Percentiles rank a stretch among this genome's conserved stretches.
Evolutionary conservation across 2,113 vertebrate genomes (phyloP).

Genomic region (Pholis gunnellus): DNA sequence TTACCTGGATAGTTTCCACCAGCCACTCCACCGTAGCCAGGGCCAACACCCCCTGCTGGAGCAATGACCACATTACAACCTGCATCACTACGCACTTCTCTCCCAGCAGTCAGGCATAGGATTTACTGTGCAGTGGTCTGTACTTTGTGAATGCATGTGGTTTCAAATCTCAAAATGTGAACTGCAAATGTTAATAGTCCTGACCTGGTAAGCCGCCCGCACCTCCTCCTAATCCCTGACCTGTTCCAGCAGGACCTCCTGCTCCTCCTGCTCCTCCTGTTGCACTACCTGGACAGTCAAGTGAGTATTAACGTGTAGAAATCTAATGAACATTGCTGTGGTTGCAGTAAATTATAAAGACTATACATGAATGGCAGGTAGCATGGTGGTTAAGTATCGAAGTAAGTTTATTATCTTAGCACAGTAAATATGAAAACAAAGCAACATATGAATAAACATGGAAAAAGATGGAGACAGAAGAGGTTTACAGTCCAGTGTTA

Average conservation of each 20-base stretch:
- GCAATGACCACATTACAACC: conserved; percentile 40
- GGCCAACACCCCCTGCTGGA: conserved; percentile 66
- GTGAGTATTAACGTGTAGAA: conserved; percentile 10
- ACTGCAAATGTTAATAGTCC: background rate
- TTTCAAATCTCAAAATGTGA: conserved; percentile 10
- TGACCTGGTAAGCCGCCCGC: conserved; percentile 63
- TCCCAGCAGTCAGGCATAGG: background rate
- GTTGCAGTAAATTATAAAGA: background rate
- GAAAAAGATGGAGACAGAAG: background rate
- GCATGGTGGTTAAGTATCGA: background rate
- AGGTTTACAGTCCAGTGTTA: background rate
- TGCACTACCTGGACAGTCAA: conserved; percentile 40
- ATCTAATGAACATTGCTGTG: conserved; percentile 26
- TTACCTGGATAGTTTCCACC: conserved; percentile 70
- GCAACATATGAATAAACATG: background rate
- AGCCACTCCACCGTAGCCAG: conserved; percentile 57
- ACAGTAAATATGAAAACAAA: background rate
- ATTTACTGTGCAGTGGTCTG: background rate
- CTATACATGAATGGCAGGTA: background rate
- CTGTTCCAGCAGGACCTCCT: conserved; percentile 57
- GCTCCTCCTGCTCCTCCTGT: conserved; percentile 47
- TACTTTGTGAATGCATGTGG: background rate
- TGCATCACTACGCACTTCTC: background rate
- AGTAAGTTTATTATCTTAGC: background rate
- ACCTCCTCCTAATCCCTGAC: conserved; percentile 62